Evolutionary conservation across 37 sponge, comb jelly and placozoan species (phyloP), one percentile per base, ranked within the genome.

Genomic region (Petrosia ficiformis): DNA sequence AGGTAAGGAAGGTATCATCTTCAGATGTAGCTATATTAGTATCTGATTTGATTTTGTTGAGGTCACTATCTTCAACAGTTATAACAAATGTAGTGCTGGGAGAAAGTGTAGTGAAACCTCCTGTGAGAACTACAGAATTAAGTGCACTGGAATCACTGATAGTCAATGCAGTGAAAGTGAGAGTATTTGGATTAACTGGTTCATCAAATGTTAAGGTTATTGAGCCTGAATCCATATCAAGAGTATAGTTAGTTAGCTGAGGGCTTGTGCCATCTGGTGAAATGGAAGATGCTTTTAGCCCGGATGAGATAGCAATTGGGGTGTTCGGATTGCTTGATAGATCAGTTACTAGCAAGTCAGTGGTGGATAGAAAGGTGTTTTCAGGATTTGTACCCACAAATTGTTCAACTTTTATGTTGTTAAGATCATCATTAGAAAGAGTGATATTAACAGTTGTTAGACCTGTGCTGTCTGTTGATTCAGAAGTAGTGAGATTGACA

Each of bases 191-290:
- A 73, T 95, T 92, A n/a, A 95, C 73, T 0, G 89, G 57, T 68
- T 95, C 96, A 66, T 65, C 76, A 75, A 95, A 95, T 1, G 81
- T 82, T 59, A 95, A 66, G 28, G 86, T 54, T 1, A 95, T 59
- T 19, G 64, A 38, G 24, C 82, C 84, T 48, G 67, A 68, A 70
- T 84, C 74, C 22, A 95, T 57, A 42, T 95, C 87, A 36, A 95
- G 52, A 28, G 87, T 80, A 59, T 77, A 95, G 56, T 69, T 87
- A 5, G 39, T 8, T 24, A 94, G 77, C 28, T 24, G 11, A 34
- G 96, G 96, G 1, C 38, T 21, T 0, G 84, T 86, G 2, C n/a
- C 37, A 66, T 95, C 96, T 30, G 65, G 64, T 52, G 48, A 73
- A 68, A 86, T 85, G 1, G 11, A 19, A 8, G 61, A 44, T 6